Percentiles rank a stretch among this genome's conserved stretches.
phyloP scores from a whole-genome alignment of 2,888 invertebrate genomes.

The Autographa gamma region DNA sequence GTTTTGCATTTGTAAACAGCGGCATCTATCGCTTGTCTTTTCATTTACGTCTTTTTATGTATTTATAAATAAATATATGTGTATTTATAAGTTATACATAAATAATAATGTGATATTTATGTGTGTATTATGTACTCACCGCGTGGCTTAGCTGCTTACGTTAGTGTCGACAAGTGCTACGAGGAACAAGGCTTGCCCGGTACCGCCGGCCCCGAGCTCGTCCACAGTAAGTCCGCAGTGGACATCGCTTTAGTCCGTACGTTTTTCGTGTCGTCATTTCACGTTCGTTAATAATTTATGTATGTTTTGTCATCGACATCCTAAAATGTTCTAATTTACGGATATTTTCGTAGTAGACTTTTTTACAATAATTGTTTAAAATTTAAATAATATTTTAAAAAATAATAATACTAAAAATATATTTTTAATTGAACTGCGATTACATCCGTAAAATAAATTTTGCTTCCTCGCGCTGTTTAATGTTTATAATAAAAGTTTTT shows the following conservation, averaged over 20 bases:
- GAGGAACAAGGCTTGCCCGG: constrained; percentile 68
- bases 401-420: not conserved
- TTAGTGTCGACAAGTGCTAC: constrained; percentile 78
- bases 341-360: constrained; percentile 10
- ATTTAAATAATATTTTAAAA: not conserved
- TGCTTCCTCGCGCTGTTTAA: not conserved
- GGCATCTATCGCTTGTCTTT: constrained; percentile 45
- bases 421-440: constrained; percentile 18
- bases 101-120: constrained; percentile 64
- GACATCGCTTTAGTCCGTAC: constrained; percentile 34
- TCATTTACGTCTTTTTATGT: constrained; percentile 10
- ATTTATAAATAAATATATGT: constrained; percentile 11
- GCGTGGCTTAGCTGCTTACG: constrained; percentile 79
- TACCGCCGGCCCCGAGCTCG: constrained; percentile 67
- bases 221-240: constrained; percentile 77
- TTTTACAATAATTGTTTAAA: no score
- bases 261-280: constrained; percentile 46
- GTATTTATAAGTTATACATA: constrained; percentile 48
- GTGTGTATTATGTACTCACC: constrained; percentile 73
- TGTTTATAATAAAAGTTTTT: not conserved
- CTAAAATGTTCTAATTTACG: constrained; percentile 3
- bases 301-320: not conserved
- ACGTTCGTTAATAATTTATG: constrained; percentile 12
- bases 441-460: constrained; percentile 40
- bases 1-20: constrained; percentile 21